Evolutionary conservation across 2,797 vertebrate species (phyloP), one percentile per base, ranked within the genome.

Genomic region (Smutsia temminckii): DNA sequence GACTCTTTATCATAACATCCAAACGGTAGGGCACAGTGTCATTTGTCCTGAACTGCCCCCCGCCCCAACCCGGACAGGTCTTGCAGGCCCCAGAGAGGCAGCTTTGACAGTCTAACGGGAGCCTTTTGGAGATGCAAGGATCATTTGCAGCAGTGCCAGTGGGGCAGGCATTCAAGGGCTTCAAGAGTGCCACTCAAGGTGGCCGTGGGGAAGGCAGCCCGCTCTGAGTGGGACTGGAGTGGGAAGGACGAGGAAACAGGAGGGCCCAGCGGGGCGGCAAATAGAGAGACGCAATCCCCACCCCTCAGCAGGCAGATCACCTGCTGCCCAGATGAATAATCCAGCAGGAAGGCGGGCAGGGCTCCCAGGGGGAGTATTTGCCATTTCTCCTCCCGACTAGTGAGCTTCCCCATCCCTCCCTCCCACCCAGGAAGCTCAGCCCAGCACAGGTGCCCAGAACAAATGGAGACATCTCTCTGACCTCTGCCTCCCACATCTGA

Each of bases 361-460:
- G 79, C 16, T 94, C 96, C 94, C 97, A 80, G 95, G 10, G 85
- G 95, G 96, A 93, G 94, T 79, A 55, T 96, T 97, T 97, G 94
- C 96, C 97, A 93, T 96, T 93, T 49, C 88, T 49, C 32, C 63
- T 91, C 63, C 61, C 17, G 4, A 20, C 1, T 0, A 40, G 20
- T 4, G 12, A 66, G 88, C 75, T 10, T 64, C 53, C 29, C 37
- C 32, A 1, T 0, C 17, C 77, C 63, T 34, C 61, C 74, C 64
- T 29, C 75, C 34, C 55, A 9, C 29, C 25, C 85, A 90, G 95
- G 95, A 89, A 80, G 64, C 93, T 85, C 68, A 27, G 37, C 27
- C 29, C 0, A 1, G 68, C 92, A n/a, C 96, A 80, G 71, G 81
- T 88, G 81, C n/a, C 74, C 0, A 11, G n/a, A 64, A 94, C 75